phyloP scores from a whole-genome alignment of 2,797 vertebrate species.

The Caiman crocodilus region DNA sequence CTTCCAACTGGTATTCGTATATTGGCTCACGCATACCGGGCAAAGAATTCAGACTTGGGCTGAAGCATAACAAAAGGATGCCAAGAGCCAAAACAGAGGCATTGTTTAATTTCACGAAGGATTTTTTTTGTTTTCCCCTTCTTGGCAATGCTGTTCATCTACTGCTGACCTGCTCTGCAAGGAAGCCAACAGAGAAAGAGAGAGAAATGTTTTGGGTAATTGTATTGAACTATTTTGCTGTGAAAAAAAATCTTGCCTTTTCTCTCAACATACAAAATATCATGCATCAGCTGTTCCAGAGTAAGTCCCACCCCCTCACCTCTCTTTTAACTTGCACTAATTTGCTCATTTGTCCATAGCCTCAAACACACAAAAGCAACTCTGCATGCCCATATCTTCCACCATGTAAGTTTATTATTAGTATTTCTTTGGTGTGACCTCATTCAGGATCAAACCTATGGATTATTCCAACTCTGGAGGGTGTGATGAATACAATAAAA shows the following conservation, averaged over 20 bases:
- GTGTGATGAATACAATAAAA: neutral
- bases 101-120: too few species aligned
- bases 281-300: neutral
- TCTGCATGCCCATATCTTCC: neutral
- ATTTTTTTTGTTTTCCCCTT: too few species aligned
- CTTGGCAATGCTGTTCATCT: too few species aligned
- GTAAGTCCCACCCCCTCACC: too few species aligned
- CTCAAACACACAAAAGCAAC: neutral
- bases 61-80: too few species aligned
- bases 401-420: neutral
- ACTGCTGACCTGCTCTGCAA: too few species aligned
- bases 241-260: neutral
- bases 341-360: neutral
- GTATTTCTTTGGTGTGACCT: neutral
- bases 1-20: too few species aligned
- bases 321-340: too few species aligned
- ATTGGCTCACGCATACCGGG: too few species aligned
- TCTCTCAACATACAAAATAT: neutral
- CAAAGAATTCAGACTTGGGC: too few species aligned
- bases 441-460: neutral
- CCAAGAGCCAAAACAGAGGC: too few species aligned
- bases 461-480: neutral
- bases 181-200: neutral
- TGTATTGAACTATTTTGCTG: neutral
- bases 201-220: neutral